Evolutionary conservation across 2,888 invertebrate genomes (phyloP).

Genomic region (Calameuta filiformis): DNA sequence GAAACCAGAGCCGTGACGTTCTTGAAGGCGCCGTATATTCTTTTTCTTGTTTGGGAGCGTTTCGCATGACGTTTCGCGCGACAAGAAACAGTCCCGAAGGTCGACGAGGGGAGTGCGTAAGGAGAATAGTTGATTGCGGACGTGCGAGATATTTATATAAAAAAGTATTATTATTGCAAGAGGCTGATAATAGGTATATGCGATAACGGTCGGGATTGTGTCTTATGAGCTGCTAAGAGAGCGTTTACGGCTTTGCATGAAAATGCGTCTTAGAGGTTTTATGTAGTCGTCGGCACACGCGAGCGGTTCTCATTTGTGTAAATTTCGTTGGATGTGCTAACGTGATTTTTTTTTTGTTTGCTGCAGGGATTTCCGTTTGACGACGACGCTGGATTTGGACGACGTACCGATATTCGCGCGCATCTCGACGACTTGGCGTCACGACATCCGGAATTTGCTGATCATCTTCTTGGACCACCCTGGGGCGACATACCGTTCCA

Average conservation of each 20-base stretch:
- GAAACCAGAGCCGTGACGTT: background rate
- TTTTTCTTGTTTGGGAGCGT: background rate
- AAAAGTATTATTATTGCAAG: background rate
- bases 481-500: constrained; percentile 59
- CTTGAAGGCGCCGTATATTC: background rate
- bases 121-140: background rate
- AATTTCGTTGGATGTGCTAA: background rate
- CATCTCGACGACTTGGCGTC: constrained; percentile 78
- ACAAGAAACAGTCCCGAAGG: background rate
- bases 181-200: background rate
- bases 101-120: background rate
- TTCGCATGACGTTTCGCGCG: background rate
- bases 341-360: background rate
- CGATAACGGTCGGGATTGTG: background rate
- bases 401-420: constrained; percentile 63
- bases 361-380: constrained; percentile 76
- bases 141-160: background rate
- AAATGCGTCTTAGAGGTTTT: background rate
- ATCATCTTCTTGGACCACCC: constrained; percentile 69
- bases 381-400: constrained; percentile 69
- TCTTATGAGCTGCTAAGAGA: background rate
- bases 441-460: constrained; percentile 81
- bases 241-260: background rate
- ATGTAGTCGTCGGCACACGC: background rate
- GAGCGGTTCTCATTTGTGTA: background rate